phyloP scores from a whole-genome alignment of 1,140 invertebrate species.

The Rhopalosiphum maidis region DNA sequence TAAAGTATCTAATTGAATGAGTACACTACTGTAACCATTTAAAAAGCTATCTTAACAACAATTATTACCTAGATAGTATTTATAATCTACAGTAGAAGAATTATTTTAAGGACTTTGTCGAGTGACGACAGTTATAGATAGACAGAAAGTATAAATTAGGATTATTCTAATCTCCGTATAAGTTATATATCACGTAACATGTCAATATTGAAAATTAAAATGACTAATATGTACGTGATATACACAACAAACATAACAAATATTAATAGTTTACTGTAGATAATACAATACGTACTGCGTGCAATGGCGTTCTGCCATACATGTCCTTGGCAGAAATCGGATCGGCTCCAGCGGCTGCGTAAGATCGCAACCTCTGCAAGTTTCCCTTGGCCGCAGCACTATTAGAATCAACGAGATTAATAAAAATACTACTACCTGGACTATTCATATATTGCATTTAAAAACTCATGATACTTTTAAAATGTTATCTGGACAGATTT shows the following conservation, averaged over 20 bases:
- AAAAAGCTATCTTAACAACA: no score
- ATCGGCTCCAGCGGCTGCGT: constrained; percentile 71
- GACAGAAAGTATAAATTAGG: neutral
- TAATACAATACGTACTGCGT: constrained; percentile 64
- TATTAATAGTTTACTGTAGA: neutral
- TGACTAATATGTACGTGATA: no score
- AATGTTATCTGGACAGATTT: neutral
- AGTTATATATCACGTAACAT: neutral
- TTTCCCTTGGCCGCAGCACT: constrained; percentile 69
- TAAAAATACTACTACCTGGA: neutral
- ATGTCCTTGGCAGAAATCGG: constrained; percentile 67
- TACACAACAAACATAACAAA: neutral
- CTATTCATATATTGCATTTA: neutral
- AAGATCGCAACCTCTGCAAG: constrained; percentile 68
- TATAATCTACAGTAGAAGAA: no score
- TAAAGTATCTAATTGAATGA: no score
- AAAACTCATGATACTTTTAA: neutral
- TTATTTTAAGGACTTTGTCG: no score
- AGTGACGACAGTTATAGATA: neutral
- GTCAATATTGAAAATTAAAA: neutral
- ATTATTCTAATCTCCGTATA: neutral
- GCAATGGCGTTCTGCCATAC: constrained; percentile 70
- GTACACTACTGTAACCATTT: no score
- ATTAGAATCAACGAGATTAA: neutral
- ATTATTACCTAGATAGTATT: no score